Evolutionary conservation across 2,888 invertebrate genomes (phyloP).

Genomic region (Harmothoe impar): DNA sequence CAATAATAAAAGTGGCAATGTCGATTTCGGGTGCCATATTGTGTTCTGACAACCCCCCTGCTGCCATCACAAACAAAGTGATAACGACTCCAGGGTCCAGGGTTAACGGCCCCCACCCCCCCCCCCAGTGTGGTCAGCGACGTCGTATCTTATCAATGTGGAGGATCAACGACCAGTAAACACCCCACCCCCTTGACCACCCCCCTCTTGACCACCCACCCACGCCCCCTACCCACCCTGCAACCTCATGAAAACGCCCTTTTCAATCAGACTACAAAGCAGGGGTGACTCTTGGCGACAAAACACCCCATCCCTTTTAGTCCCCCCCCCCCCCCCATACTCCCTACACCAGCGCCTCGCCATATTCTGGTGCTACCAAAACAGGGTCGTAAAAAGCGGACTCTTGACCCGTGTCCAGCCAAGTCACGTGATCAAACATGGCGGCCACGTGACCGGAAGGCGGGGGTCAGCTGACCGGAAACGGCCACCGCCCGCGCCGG

Average conservation of each 20-base stretch:
- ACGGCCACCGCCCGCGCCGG: neutral
- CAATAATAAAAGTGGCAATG: too few species aligned
- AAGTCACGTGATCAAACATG: conserved; percentile 4
- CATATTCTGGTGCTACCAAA: neutral
- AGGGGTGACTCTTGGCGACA: too few species aligned
- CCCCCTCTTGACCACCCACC: neutral
- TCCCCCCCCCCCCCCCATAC: neutral
- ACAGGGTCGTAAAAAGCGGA: conserved; percentile 15
- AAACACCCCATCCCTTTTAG: neutral
- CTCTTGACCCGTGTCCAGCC: conserved; percentile 35
- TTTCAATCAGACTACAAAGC: too few species aligned
- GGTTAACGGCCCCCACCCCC: neutral
- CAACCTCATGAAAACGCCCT: too few species aligned
- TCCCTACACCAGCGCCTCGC: neutral
- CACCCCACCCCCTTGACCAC: neutral
- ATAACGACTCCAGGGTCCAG: neutral
- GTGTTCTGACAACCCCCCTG: neutral
- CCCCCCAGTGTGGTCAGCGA: neutral
- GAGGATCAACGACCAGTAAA: neutral
- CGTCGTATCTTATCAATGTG: neutral
- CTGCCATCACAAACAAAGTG: neutral
- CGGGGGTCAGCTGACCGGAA: conserved; percentile 2
- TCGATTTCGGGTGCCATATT: too few species aligned
- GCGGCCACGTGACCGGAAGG: conserved; percentile 7
- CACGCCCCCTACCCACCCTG: neutral